Base-by-base conservation (phyloP, 2,797 vertebrate genomes). In the Sebastes nivosus region DNA sequence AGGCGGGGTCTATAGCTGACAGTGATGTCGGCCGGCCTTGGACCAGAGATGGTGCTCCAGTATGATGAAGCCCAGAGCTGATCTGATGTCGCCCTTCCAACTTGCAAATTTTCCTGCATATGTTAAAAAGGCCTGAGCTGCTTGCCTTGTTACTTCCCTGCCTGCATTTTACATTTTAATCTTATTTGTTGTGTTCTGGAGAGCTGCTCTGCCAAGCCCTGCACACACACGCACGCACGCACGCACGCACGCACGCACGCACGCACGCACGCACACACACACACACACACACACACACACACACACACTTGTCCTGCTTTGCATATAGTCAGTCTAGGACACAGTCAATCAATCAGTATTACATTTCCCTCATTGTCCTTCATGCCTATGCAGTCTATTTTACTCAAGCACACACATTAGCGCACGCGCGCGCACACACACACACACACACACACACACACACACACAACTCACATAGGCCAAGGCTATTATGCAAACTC, bases 311-410 rank as follows among this genome's bases (percentile, higher is more conserved):
- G 69, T 65, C 72, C 77, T 74, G 58, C 75, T 90, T 88, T 89
- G 81, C 85, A 88, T 90, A 90, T 72, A 86, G 75, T 69, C 83
- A 85, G 76, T 80, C 61, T 82, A 91, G 89, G 90, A 92, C 87
- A 87, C 86, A 94, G 92, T 94, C 94, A 94, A 93, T 95, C 93
- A 94, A 93, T 94, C 94, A 92, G 86, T 91, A 94, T 94, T 92
- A 94, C 88, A 90, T 93, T 93, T 90, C 86, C 89, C 85, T 85
- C 80, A 90, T 90, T 93, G 88, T 93, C 92, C 92, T 93, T 94
- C 92, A 92, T 91, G 93, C 88, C 85, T 70, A 77, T 72, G 80
- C 78, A 85, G 81, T 79, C 83, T 79, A 86, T 81, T 89, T 86
- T 81, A 88, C 72, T 78, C 64, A 81, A 42, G 72, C 61, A 67